Evolutionary conservation across 1,140 invertebrate genomes (phyloP).

Genomic region (Drosophila asahinai): DNA sequence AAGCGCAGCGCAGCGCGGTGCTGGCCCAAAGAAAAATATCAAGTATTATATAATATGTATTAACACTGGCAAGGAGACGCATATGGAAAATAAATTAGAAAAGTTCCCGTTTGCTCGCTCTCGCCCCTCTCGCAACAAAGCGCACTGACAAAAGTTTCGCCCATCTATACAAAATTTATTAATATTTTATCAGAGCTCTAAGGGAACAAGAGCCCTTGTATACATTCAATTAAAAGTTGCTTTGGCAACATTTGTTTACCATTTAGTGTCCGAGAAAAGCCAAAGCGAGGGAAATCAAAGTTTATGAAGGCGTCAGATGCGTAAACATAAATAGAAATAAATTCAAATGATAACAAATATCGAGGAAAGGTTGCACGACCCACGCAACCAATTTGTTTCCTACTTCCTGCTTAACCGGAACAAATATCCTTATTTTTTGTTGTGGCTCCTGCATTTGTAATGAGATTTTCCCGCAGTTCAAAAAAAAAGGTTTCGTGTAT

Average conservation of each 20-base stretch:
- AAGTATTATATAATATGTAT: slow-evolving; percentile 79
- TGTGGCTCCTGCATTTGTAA: slow-evolving; percentile 62
- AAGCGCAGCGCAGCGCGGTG: slow-evolving; percentile 26
- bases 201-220: slow-evolving; percentile 35
- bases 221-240: slow-evolving; percentile 77
- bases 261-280: slow-evolving; percentile 50
- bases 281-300: slow-evolving; percentile 50
- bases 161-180: slow-evolving; percentile 70
- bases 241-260: slow-evolving; percentile 68
- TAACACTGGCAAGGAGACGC: slow-evolving; percentile 55
- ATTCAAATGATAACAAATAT: slow-evolving; percentile 51
- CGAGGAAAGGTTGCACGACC: slow-evolving; percentile 21
- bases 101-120: slow-evolving; percentile 64
- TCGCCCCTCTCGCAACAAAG: neutral
- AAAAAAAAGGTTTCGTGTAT: slow-evolving; percentile 60
- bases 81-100: slow-evolving; percentile 78
- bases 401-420: slow-evolving; percentile 15
- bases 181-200: slow-evolving; percentile 52
- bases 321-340: slow-evolving; percentile 42
- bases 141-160: slow-evolving; percentile 53
- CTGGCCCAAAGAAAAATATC: slow-evolving; percentile 68
- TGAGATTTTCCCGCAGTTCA: slow-evolving; percentile 32
- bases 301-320: slow-evolving; percentile 63
- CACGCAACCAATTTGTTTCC: slow-evolving; percentile 22
- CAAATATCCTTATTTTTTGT: neutral